These are phyloP conservation scores for Augochlorella aurata DNA, from an alignment of 2,888 invertebrate species.

Conservation along the genomic window DNA sequence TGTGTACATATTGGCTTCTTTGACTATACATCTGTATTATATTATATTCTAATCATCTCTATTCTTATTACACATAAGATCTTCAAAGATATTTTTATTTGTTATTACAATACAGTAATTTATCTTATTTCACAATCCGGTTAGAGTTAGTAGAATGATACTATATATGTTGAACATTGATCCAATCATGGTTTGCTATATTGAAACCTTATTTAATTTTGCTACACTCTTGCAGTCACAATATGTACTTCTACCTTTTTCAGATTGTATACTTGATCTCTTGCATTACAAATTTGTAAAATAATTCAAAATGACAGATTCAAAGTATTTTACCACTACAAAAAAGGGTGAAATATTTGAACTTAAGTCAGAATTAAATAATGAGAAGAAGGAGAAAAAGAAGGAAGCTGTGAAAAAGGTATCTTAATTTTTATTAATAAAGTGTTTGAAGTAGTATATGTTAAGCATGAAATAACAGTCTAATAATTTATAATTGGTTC, in stretches of 20 bases:
- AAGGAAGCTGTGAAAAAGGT: slow-evolving; percentile 99
- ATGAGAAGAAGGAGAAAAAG: slow-evolving; percentile 99
- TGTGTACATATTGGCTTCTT: slow-evolving; percentile 11
- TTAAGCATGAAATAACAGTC: background rate
- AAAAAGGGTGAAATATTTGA: slow-evolving; percentile 99
- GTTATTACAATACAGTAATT: background rate
- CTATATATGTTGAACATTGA: slow-evolving; percentile 64
- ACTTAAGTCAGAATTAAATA: slow-evolving; percentile 98
- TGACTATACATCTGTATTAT: background rate
- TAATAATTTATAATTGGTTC: slow-evolving; percentile 15
- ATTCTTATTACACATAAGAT: background rate
- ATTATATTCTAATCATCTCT: background rate
- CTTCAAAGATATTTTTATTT: background rate
- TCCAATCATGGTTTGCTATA: slow-evolving; percentile 64
- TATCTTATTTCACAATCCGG: background rate
- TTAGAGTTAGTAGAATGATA: slow-evolving; percentile 46
- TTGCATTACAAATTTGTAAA: slow-evolving; percentile 5
- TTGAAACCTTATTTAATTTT: slow-evolving; percentile 62
- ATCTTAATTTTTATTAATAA: slow-evolving; percentile 70
- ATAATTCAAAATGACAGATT: slow-evolving; percentile 93
- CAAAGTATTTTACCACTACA: slow-evolving; percentile 99
- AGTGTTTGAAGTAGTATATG: slow-evolving; percentile 1
- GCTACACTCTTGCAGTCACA: slow-evolving; percentile 14
- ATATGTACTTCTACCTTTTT: slow-evolving; percentile 6
- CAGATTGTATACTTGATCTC: slow-evolving; percentile 24